Conservation (phyloP, 2,113 vertebrate species). For the Vombatus ursinus region DNA sequence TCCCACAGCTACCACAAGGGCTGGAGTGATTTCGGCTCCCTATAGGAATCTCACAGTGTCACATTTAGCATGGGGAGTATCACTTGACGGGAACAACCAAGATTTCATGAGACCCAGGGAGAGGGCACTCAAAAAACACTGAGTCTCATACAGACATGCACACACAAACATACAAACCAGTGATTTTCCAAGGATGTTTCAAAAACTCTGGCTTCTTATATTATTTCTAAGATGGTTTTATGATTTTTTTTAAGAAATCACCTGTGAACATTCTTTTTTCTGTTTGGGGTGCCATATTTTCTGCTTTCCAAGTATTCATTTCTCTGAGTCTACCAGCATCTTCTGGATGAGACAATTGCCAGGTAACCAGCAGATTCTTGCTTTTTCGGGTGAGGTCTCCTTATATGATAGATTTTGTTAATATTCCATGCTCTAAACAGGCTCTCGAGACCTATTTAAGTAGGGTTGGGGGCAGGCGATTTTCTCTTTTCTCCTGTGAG, state of each 20-base stretch:
- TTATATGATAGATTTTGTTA: neutral
- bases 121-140: neutral
- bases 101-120: neutral
- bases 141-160: neutral
- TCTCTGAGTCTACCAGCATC: neutral
- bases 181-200: neutral
- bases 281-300: neutral
- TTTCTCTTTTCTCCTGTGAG: neutral
- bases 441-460: neutral
- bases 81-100: neutral
- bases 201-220: neutral
- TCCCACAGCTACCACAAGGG: neutral
- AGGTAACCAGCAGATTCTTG: neutral
- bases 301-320: neutral
- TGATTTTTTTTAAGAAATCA: neutral
- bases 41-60: neutral
- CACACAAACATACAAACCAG: fast-evolving
- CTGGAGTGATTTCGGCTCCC: neutral
- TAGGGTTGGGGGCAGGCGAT: neutral
- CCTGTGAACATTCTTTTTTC: neutral
- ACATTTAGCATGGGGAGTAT: neutral
- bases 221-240: neutral
- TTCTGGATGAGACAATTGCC: neutral
- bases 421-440: neutral
- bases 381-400: neutral